These are phyloP conservation scores for Lysiphlebus fabarum DNA, from an alignment of 1,140 invertebrate genomes.

Conservation along the genomic window DNA sequence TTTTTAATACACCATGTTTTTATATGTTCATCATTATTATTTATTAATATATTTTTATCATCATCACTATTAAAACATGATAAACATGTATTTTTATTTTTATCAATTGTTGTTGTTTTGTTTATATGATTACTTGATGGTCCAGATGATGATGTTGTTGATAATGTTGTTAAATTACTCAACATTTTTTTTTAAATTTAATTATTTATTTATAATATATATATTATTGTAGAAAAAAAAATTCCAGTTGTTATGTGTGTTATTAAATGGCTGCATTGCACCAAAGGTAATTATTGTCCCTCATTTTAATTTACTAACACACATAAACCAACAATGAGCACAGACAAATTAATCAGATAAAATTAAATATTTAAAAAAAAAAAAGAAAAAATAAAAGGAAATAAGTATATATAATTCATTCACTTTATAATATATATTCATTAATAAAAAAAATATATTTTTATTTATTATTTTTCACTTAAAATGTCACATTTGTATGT, in stretches of 20 bases:
- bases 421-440: no score
- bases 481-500: no score
- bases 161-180: conserved; percentile 43
- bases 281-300: no score
- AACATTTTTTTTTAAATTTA: conserved; percentile 42
- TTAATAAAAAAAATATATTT: no score
- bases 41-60: conserved; percentile 16
- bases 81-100: conserved; percentile 36
- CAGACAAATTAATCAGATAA: no score
- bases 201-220: neutral
- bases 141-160: conserved; percentile 39
- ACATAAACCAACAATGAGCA: no score
- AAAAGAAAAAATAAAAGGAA: no score
- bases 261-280: no score
- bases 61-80: conserved; percentile 40
- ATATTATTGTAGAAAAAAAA: conserved; percentile 7
- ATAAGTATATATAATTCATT: no score
- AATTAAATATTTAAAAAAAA: no score
- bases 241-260: neutral
- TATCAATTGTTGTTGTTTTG: conserved; percentile 17
- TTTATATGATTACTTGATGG: conserved; percentile 26
- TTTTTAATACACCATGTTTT: conserved; percentile 34
- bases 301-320: no score
- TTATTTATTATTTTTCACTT: no score
- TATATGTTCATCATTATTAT: conserved; percentile 29